Percentiles rank a stretch among this genome's conserved stretches.
Conservation (phyloP, 1,140 invertebrate genomes). For the Andricus grossulariae region DNA sequence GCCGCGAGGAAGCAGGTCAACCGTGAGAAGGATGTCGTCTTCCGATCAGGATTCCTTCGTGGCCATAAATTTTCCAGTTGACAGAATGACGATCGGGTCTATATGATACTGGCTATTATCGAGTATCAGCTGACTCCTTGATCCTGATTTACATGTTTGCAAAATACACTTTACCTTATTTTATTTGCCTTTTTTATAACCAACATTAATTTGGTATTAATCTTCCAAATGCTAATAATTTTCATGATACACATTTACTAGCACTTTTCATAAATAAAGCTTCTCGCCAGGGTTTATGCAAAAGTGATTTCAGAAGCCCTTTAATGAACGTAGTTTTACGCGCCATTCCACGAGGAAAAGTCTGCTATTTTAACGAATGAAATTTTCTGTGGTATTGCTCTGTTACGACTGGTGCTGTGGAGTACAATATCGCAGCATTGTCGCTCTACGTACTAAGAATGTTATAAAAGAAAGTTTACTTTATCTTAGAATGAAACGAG, state of each 20-base stretch:
- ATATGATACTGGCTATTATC: background rate
- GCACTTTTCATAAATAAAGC: background rate
- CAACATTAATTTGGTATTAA: too few relatives aligned
- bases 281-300: background rate
- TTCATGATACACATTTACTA: too few relatives aligned
- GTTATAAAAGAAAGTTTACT: constrained; percentile 16
- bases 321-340: constrained; percentile 10
- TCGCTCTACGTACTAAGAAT: constrained; percentile 1
- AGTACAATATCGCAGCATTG: background rate
- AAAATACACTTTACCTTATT: too few relatives aligned
- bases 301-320: constrained; percentile 4
- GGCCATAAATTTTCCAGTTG: constrained; percentile 42
- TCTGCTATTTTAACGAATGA: constrained; percentile 17
- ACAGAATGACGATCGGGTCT: constrained; percentile 39
- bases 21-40: constrained; percentile 33
- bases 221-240: too few relatives aligned
- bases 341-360: constrained; percentile 1
- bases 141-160: too few relatives aligned
- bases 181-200: too few relatives aligned
- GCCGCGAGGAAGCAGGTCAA: constrained; percentile 33
- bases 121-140: too few relatives aligned
- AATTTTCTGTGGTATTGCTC: constrained; percentile 18
- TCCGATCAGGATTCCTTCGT: constrained; percentile 39
- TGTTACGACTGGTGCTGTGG: constrained; percentile 19
- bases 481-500: background rate